Evolutionary conservation across 2,888 invertebrate genomes (phyloP), one percentile per base, ranked within the genome.

Genomic region (Fissipunctia ypsillon): DNA sequence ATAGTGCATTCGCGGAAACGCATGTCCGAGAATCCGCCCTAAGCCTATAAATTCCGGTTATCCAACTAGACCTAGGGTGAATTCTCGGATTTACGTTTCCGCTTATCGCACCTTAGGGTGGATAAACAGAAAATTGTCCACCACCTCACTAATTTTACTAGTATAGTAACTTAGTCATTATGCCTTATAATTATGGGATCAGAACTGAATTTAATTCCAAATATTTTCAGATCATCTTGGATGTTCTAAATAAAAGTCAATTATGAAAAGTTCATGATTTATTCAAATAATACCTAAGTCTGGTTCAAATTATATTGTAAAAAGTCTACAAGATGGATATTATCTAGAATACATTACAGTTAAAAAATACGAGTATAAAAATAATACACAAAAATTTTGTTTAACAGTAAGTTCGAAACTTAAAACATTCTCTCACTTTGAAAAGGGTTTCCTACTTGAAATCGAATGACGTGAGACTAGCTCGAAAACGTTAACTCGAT

Each of bases 271-370:
- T 67, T 52, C 69, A 74, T 82, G 69, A 80, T 85, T 85, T 85
- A 84, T 80, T 85, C 48, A 84, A 80, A 81, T 73, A 73, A 71
- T 75, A 83, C 71, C 81, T 79, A 84, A 81, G 82, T 67, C 48
- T 61, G 3, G 31, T 59, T 78, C 56, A 79, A 76, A 59, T 74
- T 64, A 66, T 80, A 77, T 61, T 59, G 43, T 57, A 84, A 84
- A 85, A n/a, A 14, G 16, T 60, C 65, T 65, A 84, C 60, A 75
- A 73, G 52, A 73, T 66, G 63, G 35, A 25, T 63, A 48, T 52
- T 65, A 65, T 25, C 64, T 59, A 76, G 31, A 78, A 73, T 73
- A 75, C 31, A 28, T 52, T 78, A 81, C 65, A 82, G 52, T 60
- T 80, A 81, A 80, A 64, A 84, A 84, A 82, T 60, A 81, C 69